phyloP scores from a whole-genome alignment of 2,113 vertebrate genomes.

The Prochilodus magdalenae region DNA sequence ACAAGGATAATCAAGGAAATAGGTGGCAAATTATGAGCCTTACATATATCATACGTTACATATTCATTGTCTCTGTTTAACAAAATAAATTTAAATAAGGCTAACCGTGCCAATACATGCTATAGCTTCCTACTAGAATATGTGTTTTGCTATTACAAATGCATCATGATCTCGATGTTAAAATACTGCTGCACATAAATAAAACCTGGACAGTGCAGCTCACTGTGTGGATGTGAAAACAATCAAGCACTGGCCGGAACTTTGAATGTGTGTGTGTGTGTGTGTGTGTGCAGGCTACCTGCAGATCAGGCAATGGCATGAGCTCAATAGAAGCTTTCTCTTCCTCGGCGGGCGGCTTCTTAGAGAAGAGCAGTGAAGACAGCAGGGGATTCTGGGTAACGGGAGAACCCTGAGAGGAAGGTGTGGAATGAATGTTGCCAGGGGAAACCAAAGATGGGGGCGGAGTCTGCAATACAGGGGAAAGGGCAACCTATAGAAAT shows the following conservation, averaged over 20 bases:
- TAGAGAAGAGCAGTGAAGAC: constrained; percentile 43
- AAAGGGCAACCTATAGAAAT: background rate
- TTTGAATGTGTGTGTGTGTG: background rate
- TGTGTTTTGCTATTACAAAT: background rate
- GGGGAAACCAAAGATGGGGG: background rate
- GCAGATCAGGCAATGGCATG: constrained; percentile 42
- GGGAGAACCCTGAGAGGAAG: constrained; percentile 32
- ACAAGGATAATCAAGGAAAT: too few relatives aligned
- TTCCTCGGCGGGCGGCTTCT: constrained; percentile 1
- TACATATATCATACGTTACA: too few relatives aligned
- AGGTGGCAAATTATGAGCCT: too few relatives aligned
- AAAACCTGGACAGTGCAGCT: background rate
- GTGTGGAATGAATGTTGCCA: background rate
- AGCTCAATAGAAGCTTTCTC: constrained; percentile 20
- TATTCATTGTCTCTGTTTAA: too few relatives aligned
- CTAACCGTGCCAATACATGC: background rate
- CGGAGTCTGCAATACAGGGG: background rate
- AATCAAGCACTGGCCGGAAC: background rate
- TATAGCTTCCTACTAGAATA: background rate
- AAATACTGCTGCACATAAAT: background rate
- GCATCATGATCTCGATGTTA: background rate
- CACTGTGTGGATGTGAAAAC: background rate
- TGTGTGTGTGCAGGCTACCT: constrained; percentile 29
- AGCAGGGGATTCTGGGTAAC: constrained; percentile 54
- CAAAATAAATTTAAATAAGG: background rate